Evolutionary conservation across 2,113 vertebrate species (phyloP), one percentile per base, ranked within the genome.

Genomic region (Vimba vimba): DNA sequence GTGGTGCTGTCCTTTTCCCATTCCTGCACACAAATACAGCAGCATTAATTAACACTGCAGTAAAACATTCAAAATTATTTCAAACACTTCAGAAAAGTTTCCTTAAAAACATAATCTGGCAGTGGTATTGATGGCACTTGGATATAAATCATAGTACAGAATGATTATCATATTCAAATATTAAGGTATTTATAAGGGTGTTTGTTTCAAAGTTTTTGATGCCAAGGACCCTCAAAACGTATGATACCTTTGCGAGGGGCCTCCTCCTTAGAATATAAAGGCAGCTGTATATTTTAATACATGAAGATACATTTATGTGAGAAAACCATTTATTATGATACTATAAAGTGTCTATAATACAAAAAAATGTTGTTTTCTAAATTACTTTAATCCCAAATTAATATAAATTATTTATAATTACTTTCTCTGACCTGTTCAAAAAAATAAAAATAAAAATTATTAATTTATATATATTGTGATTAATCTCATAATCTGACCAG

Each of bases 1-100:
- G 90, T 97, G 95, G 92, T 99, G 97, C 91, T 96, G 97, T 91
- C 98, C 97, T 94, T 97, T 98, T 87, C 98, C 97, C 97, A 99
- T 99, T 90, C 97, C 98, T 99, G 79, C 68, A 78, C 4, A 91
- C 50, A 74, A 79, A 47, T 15, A 87, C 39, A 45, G 25, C 4
- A 47, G 9, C 5, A 47, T 23, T 45, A n/a, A 23, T 12, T 11
- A 23, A 78, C 15, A 21, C 25, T 47, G 30, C 27, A 78, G 43
- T 17, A 75, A 76, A 27, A 76, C n/a, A 27, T 43, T n/a, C 43
- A 1, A 21, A 47, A 25, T 47, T 0, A 27, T 50, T 75, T 19
- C 6, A 30, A 55, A 55, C 13, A 47, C 45, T 57, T 50, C 43
- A 13, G 23, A 27, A 52, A 76, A 55, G 13, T 19, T 17, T 76